Conservation (phyloP, 2,797 vertebrate species). For the Mionectes olivaceus region DNA sequence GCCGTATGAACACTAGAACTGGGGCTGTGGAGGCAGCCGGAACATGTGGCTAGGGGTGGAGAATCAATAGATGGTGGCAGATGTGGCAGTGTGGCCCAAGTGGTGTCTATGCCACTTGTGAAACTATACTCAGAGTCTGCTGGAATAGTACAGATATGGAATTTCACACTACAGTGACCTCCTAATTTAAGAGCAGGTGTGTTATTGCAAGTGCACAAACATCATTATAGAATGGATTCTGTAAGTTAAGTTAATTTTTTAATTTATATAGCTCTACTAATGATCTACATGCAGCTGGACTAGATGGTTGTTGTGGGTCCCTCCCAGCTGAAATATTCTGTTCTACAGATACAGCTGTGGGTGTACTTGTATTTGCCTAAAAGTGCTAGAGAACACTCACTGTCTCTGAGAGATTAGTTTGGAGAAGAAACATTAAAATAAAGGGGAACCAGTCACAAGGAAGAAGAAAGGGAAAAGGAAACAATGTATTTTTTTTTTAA, state of each 20-base stretch:
- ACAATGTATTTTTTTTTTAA: background rate
- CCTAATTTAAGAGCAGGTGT: background rate
- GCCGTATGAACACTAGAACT: background rate
- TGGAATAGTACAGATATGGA: background rate
- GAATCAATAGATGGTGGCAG: background rate
- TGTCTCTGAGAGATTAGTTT: background rate
- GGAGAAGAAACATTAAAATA: background rate
- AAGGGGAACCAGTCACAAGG: background rate
- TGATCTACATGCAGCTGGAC: background rate
- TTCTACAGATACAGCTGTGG: background rate
- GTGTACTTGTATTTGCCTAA: background rate
- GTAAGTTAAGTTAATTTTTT: background rate
- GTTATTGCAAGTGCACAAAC: background rate
- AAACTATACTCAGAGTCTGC: background rate
- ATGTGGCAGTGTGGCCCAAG: background rate
- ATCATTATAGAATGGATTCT: background rate
- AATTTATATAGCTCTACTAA: background rate
- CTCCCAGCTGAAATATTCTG: background rate
- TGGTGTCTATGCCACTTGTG: background rate
- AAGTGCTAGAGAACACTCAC: background rate
- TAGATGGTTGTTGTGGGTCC: background rate
- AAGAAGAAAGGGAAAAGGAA: constrained; percentile 41
- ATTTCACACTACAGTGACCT: background rate
- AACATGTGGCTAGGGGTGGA: background rate
- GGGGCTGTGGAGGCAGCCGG: background rate